A percentile compares a stretch with the other conserved stretches of the same genome.
Conservation (phyloP, 2,888 invertebrate genomes). For the Hypomecis atomaria region DNA sequence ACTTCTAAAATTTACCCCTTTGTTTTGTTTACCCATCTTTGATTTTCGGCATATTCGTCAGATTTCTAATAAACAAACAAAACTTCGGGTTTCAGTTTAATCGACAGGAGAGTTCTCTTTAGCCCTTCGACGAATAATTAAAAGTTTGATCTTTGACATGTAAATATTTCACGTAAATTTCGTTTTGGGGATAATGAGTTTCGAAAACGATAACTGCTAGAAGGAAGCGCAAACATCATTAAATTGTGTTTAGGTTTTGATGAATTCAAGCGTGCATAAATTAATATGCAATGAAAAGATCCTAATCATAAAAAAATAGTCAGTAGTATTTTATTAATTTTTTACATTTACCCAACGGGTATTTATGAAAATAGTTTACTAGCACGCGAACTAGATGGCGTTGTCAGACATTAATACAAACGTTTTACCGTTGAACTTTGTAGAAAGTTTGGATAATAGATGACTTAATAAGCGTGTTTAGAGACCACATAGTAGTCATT, state of each 20-base stretch:
- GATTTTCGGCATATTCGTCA: constrained; percentile 23
- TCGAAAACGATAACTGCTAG: constrained; percentile 14
- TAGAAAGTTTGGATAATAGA: too few relatives aligned
- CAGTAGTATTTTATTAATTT: too few relatives aligned
- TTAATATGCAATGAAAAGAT: not conserved
- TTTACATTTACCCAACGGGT: too few relatives aligned
- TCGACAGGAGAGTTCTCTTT: constrained; percentile 16
- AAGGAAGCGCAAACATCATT: constrained; percentile 3
- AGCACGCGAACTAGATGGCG: too few relatives aligned
- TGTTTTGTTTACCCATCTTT: constrained; percentile 14
- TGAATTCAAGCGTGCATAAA: not conserved
- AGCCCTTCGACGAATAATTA: constrained; percentile 20
- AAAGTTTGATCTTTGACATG: constrained; percentile 29
- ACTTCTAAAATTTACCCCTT: constrained; percentile 15
- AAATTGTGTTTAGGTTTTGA: not conserved
- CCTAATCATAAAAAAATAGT: too few relatives aligned
- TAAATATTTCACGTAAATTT: constrained; percentile 17
- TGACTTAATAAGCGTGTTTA: too few relatives aligned
- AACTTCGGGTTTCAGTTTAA: constrained; percentile 21
- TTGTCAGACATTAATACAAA: too few relatives aligned
- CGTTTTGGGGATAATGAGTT: constrained; percentile 13
- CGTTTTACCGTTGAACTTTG: too few relatives aligned
- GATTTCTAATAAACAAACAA: constrained; percentile 22
- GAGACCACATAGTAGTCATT: too few relatives aligned
- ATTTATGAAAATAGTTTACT: too few relatives aligned